Evolutionary conservation across 2,113 vertebrate genomes (phyloP), one percentile per base, ranked within the genome.

Genomic region (Rhinoptilus africanus): DNA sequence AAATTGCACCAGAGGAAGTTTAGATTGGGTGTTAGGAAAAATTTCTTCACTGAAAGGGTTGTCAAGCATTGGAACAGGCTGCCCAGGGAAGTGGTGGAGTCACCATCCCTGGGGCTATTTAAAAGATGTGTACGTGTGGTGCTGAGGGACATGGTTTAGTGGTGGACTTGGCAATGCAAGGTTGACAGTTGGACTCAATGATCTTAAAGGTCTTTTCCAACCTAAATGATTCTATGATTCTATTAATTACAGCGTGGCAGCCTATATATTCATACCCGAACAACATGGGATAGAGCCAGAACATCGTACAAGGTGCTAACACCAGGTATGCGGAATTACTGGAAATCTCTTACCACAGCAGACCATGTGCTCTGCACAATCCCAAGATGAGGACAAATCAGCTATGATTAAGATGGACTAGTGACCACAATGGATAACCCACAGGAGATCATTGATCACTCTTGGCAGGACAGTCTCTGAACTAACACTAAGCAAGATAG

Each of bases 221-320:
- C 12, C 8, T 10, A 30, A 64, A 64, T 20, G 8, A 64, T 28
- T 64, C 37, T 64, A 20, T 30, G 35, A 37, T 26, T 37, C 26
- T 51, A 14, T 51, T 10, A 56, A 32, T 39, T 80, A 72, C 23
- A 68, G 34, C 0, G 0, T 60, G 35, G 48, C n/a, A 85, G 23
- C 35, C 39, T 37, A 22, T 7, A 15, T 0, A 4, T 34, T 69
- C 32, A 9, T 20, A 60, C 22, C 34, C 43, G 16, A 64, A 51
- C 32, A 81, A 26, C 6, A 3, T 4, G 30, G 18, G 23, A 32
- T 15, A 60, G 34, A 0, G 0, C 17, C 48, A 14, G 35, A 66
- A 56, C 43, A 39, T 47, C 4, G 0, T 24, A 74, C 19, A n/a
- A 16, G 32, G 30, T 30, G 56, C 13, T n/a, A 51, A 53, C 12